Evolutionary conservation across 2,797 vertebrate species (phyloP).

Genomic region (Lerista edwardsae): DNA sequence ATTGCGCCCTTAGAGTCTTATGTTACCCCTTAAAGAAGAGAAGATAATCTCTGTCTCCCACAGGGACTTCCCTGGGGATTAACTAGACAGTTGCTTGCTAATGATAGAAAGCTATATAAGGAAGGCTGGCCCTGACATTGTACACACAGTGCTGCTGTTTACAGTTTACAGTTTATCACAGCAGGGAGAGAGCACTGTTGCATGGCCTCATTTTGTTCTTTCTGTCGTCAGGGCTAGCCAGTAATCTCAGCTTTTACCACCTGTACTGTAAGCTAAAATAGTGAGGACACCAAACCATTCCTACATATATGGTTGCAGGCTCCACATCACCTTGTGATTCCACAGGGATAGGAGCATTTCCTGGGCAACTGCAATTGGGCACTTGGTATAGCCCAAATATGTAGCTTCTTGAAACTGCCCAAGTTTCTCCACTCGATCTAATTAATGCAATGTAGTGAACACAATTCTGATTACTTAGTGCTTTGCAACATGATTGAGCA

Average conservation of each 20-base stretch:
- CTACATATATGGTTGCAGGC: neutral
- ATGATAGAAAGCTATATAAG: conserved; percentile 45
- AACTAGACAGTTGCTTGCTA: conserved; percentile 51
- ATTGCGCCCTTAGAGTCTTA: too few relatives aligned
- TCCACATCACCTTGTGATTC: neutral
- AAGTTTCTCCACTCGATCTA: neutral
- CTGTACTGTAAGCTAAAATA: neutral
- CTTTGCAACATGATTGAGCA: neutral
- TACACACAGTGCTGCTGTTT: fast-evolving
- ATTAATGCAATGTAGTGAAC: neutral
- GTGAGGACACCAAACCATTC: neutral
- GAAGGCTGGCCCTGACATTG: conserved; percentile 2
- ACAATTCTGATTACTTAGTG: fast-evolving
- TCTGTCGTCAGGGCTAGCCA: neutral
- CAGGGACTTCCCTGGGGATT: conserved; percentile 35
- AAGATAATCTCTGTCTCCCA: conserved; percentile 22
- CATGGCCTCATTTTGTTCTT: fast-evolving
- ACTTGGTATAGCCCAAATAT: neutral
- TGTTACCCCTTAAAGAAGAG: conserved; percentile 45
- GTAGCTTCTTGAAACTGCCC: conserved; percentile 8
- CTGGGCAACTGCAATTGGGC: neutral
- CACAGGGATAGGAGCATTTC: conserved; percentile 1
- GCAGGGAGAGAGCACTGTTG: conserved; percentile 1
- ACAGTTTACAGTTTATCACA: conserved; percentile 33
- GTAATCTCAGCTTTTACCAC: neutral